Base-by-base conservation (phyloP, 2,888 invertebrate genomes). In the Cotesia congregata region DNA sequence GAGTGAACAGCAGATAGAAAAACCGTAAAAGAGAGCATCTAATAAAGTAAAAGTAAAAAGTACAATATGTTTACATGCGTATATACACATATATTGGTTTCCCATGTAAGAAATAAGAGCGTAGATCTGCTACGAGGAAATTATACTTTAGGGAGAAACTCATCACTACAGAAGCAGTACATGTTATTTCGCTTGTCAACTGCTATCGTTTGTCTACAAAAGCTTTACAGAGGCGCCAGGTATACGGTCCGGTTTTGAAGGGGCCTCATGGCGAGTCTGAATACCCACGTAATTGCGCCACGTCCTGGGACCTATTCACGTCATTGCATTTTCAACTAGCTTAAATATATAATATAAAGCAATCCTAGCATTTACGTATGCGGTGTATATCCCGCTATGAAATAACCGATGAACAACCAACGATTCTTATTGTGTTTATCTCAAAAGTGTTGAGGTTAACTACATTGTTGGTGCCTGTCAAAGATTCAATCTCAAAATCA, bases 101-200 rank as follows among this genome's bases (percentile, higher is more conserved):
- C 86, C 85, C 86, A 86, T 87, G 72, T 76, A 77, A 84, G 85
- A 85, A 83, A 82, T 84, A 81, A 83, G 80, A 81, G 81, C 79
- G 78, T 80, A 76, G 79, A 79, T 78, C 78, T 79, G 70, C 61
- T 79, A 71, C 61, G 77, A 80, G 82, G 80, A 79, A 81, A 78
- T n/a, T n/a, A n/a, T 50, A 50, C 12, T 50, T 50, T 50, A 65
- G 41, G 65, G 72, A 76, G 78, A 82, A 80, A 81, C 81, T 79
- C 82, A 83, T 80, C 74, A 70, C 70, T 73, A 69, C 38, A 61
- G 74, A 60, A 74, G 73, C 17, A 38, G 20, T 40, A 40, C 71
- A 61, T 75, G 15, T 74, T 50, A 62, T 67, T 50, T 68, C 20
- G 61, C 69, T 75, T 65, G 70, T 61, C 73, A 73, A 61, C 50